Conservation (phyloP, 2,113 vertebrate species). For the Arenaria interpres region DNA sequence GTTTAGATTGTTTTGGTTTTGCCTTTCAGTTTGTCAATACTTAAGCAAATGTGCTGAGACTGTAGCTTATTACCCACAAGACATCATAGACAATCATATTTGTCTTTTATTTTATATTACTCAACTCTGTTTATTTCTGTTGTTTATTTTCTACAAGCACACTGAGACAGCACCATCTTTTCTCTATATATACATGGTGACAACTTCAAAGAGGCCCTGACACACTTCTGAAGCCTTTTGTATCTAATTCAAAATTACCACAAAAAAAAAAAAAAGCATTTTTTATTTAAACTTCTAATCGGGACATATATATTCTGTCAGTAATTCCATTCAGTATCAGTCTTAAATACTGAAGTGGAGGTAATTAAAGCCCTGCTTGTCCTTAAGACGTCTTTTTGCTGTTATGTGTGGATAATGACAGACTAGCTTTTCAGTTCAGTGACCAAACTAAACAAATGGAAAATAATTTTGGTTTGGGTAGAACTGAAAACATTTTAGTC, state of each 20-base stretch:
- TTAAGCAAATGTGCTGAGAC: not conserved
- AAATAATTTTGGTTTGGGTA: slow-evolving; percentile 13
- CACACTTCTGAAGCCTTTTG: not conserved
- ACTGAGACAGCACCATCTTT: fast-evolving
- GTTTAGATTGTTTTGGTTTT: not conserved
- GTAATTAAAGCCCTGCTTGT: not conserved
- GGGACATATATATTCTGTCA: not conserved
- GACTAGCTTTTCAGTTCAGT: not conserved
- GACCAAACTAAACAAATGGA: slow-evolving; percentile 29
- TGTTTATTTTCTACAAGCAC: not conserved
- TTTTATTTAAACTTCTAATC: not conserved
- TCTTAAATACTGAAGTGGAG: not conserved
- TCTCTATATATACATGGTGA: not conserved
- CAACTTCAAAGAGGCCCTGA: not conserved
- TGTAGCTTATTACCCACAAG: not conserved
- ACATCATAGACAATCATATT: not conserved
- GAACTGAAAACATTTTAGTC: not conserved
- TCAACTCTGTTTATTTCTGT: not conserved
- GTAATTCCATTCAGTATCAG: not conserved
- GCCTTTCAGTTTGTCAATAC: not conserved
- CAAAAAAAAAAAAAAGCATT: fast-evolving
- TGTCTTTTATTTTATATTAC: not conserved
- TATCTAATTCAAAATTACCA: not conserved
- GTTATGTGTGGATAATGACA: not conserved
- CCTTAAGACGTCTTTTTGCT: not conserved